Conservation (phyloP, 2,113 vertebrate genomes). For the Felis catus region DNA sequence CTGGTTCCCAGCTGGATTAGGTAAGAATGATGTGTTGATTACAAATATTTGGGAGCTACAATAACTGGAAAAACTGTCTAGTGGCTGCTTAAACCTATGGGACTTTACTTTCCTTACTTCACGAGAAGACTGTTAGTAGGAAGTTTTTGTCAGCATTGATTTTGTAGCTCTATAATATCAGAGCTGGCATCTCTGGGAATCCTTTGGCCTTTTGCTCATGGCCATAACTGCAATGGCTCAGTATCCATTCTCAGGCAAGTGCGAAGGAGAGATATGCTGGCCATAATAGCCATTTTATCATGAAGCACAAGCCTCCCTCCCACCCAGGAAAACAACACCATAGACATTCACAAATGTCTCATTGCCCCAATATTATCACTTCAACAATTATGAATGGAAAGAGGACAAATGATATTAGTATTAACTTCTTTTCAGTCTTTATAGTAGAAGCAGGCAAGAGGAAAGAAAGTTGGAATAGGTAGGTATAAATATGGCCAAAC, state of each 20-base stretch:
- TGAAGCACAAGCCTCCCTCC: neutral
- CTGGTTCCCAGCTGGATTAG: neutral
- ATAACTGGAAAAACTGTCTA: neutral
- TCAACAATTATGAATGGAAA: neutral
- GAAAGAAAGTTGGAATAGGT: neutral
- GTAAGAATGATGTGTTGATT: neutral
- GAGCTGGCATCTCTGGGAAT: no score
- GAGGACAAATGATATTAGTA: neutral
- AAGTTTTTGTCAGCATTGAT: neutral
- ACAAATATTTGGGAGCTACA: neutral
- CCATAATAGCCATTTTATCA: neutral
- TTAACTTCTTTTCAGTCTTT: neutral
- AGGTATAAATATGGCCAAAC: neutral
- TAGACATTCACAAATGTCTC: neutral
- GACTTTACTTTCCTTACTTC: neutral
- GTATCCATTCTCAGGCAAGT: neutral
- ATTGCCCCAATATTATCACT: neutral
- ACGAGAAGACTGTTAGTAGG: neutral
- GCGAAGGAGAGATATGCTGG: neutral
- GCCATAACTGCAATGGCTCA: neutral
- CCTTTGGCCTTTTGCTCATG: neutral
- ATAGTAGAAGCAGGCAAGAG: neutral
- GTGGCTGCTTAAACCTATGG: neutral
- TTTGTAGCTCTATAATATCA: neutral
- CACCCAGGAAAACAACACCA: neutral